A percentile compares a stretch with the other conserved stretches of the same genome.
These are phyloP conservation scores for Caenorhabditis japonica DNA, from an alignment of 2,888 invertebrate genomes.

Conservation along the genomic window DNA sequence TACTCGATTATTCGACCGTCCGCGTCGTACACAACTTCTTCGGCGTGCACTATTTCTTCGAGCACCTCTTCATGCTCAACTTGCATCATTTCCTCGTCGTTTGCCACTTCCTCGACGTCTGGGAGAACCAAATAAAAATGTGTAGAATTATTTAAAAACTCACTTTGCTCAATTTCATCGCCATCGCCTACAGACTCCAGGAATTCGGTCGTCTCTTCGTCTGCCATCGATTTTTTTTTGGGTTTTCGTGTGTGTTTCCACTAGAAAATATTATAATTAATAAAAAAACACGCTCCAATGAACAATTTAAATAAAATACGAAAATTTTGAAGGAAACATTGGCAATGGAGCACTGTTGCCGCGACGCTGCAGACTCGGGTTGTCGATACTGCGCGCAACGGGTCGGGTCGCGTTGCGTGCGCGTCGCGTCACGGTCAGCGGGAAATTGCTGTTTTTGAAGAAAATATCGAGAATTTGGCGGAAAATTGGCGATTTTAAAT, in stretches of 20 bases:
- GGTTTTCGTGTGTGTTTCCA: too few relatives aligned
- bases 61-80: slow-evolving; percentile 30
- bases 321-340: too few relatives aligned
- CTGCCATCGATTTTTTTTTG: slow-evolving; percentile 28
- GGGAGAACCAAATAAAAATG: too few relatives aligned
- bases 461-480: too few relatives aligned
- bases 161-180: slow-evolving; percentile 19
- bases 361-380: slow-evolving; percentile 43
- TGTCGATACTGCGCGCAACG: slow-evolving; percentile 34
- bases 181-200: slow-evolving; percentile 10
- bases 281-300: too few relatives aligned
- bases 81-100: slow-evolving; percentile 14
- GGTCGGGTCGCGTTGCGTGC: slow-evolving; percentile 22
- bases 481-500: too few relatives aligned
- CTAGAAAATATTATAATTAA: too few relatives aligned
- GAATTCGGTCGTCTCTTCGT: slow-evolving; percentile 22
- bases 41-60: slow-evolving; percentile 33
- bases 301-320: too few relatives aligned
- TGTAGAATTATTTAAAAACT: slow-evolving; percentile 8
- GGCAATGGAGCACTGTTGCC: too few relatives aligned
- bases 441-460: neutral
- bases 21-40: slow-evolving; percentile 29
- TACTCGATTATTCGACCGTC: slow-evolving; percentile 22
- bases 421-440: slow-evolving; percentile 38
- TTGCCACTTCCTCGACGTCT: slow-evolving; percentile 11